A percentile compares a stretch with the other conserved stretches of the same genome.
Evolutionary conservation across 1,140 invertebrate species (phyloP).

Genomic region (Sinonovacula constricta): DNA sequence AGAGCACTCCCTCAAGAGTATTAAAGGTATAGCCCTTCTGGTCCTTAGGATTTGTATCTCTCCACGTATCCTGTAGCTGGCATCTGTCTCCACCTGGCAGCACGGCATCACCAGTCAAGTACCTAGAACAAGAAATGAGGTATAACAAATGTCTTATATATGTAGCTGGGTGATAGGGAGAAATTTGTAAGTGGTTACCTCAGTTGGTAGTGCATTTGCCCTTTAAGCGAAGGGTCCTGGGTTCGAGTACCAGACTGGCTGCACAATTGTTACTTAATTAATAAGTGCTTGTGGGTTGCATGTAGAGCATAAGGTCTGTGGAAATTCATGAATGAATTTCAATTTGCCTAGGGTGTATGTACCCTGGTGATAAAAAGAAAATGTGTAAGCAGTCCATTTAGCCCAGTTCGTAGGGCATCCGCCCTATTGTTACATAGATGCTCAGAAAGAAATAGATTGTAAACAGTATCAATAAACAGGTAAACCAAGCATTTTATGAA

Average conservation of each 20-base stretch:
- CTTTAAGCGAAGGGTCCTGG: no score
- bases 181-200: not conserved
- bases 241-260: no score
- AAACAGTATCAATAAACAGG: no score
- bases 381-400: no score
- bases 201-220: not conserved
- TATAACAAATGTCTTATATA: not conserved
- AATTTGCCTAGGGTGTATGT: no score
- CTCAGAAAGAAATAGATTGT: no score
- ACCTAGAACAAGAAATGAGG: constrained; percentile 15
- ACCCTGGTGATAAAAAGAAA: no score
- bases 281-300: not conserved
- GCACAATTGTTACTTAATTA: no score
- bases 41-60: not conserved
- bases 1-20: constrained; percentile 21
- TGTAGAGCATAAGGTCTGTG: not conserved
- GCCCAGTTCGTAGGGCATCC: no score
- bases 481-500: no score
- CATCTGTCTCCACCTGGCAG: constrained; percentile 8
- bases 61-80: constrained; percentile 29
- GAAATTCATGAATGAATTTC: no score
- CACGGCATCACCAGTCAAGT: constrained; percentile 5
- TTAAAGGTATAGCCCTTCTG: constrained; percentile 33
- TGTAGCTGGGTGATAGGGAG: not conserved
- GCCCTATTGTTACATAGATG: no score